Percentiles rank a stretch among this genome's conserved stretches.
Evolutionary conservation across 1,140 invertebrate species (phyloP).

Genomic region (Ips nitidus): DNA sequence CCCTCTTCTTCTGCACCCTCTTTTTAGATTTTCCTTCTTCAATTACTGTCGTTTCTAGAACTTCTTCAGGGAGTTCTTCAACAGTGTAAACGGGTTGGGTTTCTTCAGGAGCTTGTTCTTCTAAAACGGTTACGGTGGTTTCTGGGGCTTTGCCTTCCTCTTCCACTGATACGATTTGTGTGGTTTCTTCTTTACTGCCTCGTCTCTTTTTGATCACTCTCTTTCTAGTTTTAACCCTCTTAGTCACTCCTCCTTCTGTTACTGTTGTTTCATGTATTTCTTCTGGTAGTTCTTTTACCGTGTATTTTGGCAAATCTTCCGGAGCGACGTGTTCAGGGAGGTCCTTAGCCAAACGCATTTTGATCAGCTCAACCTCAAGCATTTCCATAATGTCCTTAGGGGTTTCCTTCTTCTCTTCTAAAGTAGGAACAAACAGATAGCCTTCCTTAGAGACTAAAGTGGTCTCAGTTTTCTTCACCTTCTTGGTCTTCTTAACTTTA

Average conservation of each 20-base stretch:
- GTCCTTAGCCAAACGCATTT: slow-evolving; percentile 25
- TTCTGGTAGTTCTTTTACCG: slow-evolving; percentile 50
- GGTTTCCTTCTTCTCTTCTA: slow-evolving; percentile 34
- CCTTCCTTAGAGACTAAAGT: slow-evolving; percentile 40
- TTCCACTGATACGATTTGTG: slow-evolving; percentile 47
- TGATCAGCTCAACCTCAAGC: slow-evolving; percentile 38
- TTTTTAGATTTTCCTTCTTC: slow-evolving; percentile 44
- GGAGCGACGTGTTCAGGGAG: slow-evolving; percentile 34
- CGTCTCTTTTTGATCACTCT: slow-evolving; percentile 45
- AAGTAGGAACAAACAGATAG: slow-evolving; percentile 36
- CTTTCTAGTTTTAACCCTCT: slow-evolving; percentile 47
- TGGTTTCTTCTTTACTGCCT: slow-evolving; percentile 46
- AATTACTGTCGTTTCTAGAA: slow-evolving; percentile 49
- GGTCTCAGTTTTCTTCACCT: slow-evolving; percentile 30
- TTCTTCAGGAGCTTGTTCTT: slow-evolving; percentile 18
- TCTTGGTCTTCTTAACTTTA: slow-evolving; percentile 46
- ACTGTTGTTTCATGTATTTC: slow-evolving; percentile 49
- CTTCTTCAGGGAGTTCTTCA: slow-evolving; percentile 48
- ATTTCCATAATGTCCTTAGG: slow-evolving; percentile 37
- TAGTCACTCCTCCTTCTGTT: slow-evolving; percentile 38
- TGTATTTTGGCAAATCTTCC: slow-evolving; percentile 32
- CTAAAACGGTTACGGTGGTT: slow-evolving; percentile 49
- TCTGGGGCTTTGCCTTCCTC: slow-evolving; percentile 47
- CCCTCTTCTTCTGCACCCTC: slow-evolving; percentile 46
- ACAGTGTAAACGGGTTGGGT: slow-evolving; percentile 36